Base-by-base conservation (phyloP, 2,113 vertebrate species). In the Australoheros scitulus region DNA sequence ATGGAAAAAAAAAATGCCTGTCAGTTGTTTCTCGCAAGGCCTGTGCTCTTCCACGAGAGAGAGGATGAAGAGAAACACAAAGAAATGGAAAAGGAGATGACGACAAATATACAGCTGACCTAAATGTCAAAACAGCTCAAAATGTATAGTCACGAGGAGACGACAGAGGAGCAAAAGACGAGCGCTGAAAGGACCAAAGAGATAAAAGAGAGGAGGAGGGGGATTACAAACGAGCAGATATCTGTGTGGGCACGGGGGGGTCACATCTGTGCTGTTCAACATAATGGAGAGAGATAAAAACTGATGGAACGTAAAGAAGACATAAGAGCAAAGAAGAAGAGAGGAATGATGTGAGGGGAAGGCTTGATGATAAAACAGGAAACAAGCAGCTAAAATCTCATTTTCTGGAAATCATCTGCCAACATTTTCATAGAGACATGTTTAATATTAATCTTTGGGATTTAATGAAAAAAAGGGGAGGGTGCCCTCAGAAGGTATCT, bases 111-210 rank as follows among this genome's bases (percentile, higher is more conserved):
- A 81, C 17, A 60, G 70, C 65, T 43, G 61, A 83, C 79, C 82
- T 34, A 81, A 26, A 87, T 81, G 86, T 70, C 84, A 85, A 81
- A 83, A 75, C 7, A 75, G 29, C 83, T 87, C 68, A 83, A 85
- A 83, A 77, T 7, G 4, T 32, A 77, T 77, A 47, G 77, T 56
- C 26, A 70, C 11, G 9, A 41, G 32, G 24, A 68, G 32, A 24
- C 22, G 38, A 52, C 32, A 15, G 61, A 52, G 52, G 22, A 70
- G 13, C 52, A 58, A 56, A 15, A 34, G 17, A 29, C 2, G 14
- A 70, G 24, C n/a, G 10, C 43, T 52, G 26, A 38, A 63, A 15
- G 64, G 36, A 32, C 0, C 18, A 32, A 41, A 18, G 10, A 63
- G 22, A 61, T 34, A 7, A 43, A 70, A 56, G 36, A 52, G 56